These are phyloP conservation scores for Enteromius fasciolatus DNA, from an alignment of 2,797 vertebrate genomes.

Conservation along the genomic window DNA sequence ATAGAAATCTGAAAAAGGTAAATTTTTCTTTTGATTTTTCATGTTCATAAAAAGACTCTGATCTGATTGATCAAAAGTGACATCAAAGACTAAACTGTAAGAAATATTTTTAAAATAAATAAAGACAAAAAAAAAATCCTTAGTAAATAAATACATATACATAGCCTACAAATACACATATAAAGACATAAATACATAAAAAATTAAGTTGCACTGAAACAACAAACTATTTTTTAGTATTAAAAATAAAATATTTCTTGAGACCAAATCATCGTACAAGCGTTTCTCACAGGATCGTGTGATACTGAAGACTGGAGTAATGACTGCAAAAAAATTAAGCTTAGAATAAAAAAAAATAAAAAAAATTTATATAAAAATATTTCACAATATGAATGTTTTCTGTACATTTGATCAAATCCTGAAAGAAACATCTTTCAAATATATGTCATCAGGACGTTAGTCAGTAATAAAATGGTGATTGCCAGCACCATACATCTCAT, in stretches of 20 bases:
- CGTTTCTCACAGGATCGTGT: not conserved
- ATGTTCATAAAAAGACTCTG: not conserved
- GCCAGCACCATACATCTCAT: not conserved
- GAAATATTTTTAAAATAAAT: not conserved
- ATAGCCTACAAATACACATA: not conserved
- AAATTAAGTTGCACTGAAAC: not conserved
- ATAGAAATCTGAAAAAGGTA: not conserved
- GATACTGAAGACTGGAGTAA: not conserved
- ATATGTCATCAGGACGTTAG: not conserved
- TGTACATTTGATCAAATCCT: not conserved
- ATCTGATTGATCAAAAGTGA: not conserved
- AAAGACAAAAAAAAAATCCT: too few species aligned
- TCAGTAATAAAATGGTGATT: not conserved
- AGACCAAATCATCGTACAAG: not conserved
- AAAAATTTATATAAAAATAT: not conserved
- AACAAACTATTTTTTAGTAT: not conserved
- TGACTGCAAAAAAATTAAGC: not conserved
- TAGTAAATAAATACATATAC: not conserved
- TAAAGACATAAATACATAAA: not conserved
- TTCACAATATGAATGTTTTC: not conserved
- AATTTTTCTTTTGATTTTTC: not conserved
- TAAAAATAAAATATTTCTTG: not conserved
- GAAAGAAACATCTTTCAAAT: not conserved
- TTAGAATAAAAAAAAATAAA: not conserved
- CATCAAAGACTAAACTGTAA: not conserved